These are phyloP conservation scores for Orussus abietinus DNA, from an alignment of 1,140 invertebrate genomes.

Conservation along the genomic window DNA sequence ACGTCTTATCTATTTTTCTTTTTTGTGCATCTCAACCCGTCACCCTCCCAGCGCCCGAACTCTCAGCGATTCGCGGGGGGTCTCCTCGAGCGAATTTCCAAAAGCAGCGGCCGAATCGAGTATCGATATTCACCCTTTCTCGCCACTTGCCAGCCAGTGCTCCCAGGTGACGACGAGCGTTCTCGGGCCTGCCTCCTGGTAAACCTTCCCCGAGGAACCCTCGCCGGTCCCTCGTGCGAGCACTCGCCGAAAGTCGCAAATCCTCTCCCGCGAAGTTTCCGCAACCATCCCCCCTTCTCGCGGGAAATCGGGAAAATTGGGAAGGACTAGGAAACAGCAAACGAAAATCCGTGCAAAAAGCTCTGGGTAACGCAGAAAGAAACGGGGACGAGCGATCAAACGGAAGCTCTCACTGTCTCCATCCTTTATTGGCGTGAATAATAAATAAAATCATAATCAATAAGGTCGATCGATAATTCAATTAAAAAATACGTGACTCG, in stretches of 20 bases:
- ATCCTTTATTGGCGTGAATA: constrained; percentile 50
- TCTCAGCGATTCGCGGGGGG: too few species aligned
- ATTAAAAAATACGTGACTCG: constrained; percentile 54
- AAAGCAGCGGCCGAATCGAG: too few species aligned
- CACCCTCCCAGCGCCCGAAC: too few species aligned
- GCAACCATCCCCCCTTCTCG: constrained; percentile 17
- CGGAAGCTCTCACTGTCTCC: constrained; percentile 30
- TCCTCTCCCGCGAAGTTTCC: constrained; percentile 3
- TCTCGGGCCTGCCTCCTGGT: too few species aligned
- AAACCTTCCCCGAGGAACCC: too few species aligned
- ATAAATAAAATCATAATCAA: constrained; percentile 52
- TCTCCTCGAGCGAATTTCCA: too few species aligned
- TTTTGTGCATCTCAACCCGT: too few species aligned
- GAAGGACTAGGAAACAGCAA: constrained; percentile 14
- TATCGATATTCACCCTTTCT: too few species aligned
- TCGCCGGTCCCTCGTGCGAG: neutral
- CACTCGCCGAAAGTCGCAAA: constrained; percentile 20
- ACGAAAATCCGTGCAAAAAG: constrained; percentile 17
- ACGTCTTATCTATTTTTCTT: constrained; percentile 4
- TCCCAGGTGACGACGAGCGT: too few species aligned
- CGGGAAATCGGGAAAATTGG: constrained; percentile 6
- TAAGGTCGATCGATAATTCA: constrained; percentile 43
- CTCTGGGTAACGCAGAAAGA: constrained; percentile 25
- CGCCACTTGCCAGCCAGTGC: too few species aligned
- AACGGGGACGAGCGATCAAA: constrained; percentile 29